Evolutionary conservation across 1,140 invertebrate genomes (phyloP), one percentile per base, ranked within the genome.

Genomic region (Plutomurus gul): DNA sequence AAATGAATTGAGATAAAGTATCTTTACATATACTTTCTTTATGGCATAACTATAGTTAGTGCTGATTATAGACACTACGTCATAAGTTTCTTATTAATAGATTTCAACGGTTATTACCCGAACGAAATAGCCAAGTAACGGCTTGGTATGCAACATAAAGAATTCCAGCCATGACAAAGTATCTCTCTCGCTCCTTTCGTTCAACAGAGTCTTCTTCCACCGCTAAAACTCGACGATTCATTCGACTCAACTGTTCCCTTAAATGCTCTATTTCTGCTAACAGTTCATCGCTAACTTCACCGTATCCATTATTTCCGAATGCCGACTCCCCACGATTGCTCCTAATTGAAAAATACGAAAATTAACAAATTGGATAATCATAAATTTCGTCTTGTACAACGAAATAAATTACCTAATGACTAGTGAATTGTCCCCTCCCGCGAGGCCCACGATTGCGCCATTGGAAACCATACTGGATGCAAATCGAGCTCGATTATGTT

Each of bases 81-180:
- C n/a, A n/a, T n/a, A n/a, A n/a, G n/a, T n/a, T n/a, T n/a, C n/a
- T n/a, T n/a, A n/a, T 47, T 76, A 43, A 43, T 76, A 33, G 18
- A 65, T 30, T 36, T 74, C 11, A 70, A n/a, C 56, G 76, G n/a
- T 70, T 56, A 25, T 77, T 51, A 20, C 65, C 27, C 16, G 73
- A 78, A 4, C 92, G 89, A 86, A 92, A 93, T 77, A 95, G 87
- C 94, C 94, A 96, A 80, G 93, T 89, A 79, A 96, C 91, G 76
- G 93, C 90, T 89, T 95, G 96, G 75, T 95, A 88, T 82, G 95
- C 87, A 85, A 96, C 90, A 86, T 96, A 96, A 11, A 93, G 91
- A 84, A 95, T 88, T 18, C 94, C 93, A 81, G 65, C 79, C 20
- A 81, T 94, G 86, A 77, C 92, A 91, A 86, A 93, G 94, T 82